These are phyloP conservation scores for Plemyria rubiginata DNA, from an alignment of 2,888 invertebrate genomes.

Conservation along the genomic window DNA sequence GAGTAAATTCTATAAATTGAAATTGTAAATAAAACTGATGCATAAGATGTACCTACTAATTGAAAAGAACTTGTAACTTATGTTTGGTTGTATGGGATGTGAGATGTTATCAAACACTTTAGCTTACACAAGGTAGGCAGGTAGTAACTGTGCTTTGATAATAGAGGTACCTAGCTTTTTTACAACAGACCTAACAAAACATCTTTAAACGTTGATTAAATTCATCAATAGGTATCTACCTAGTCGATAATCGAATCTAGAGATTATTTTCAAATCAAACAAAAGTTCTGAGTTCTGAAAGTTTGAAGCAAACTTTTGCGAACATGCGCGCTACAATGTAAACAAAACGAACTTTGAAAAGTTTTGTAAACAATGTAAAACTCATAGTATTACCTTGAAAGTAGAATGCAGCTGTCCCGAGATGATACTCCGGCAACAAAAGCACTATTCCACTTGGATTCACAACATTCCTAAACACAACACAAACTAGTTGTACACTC, in stretches of 20 bases:
- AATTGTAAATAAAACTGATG: conserved; percentile 24
- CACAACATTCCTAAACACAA: conserved; percentile 78
- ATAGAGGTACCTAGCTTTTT: no score
- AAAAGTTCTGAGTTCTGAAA: conserved; percentile 9
- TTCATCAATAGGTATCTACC: background rate
- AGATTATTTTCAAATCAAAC: conserved; percentile 1
- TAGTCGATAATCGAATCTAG: no score
- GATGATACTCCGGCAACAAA: conserved; percentile 61
- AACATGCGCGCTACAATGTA: conserved; percentile 79
- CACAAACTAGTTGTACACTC: conserved; percentile 51
- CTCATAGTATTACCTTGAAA: conserved; percentile 65
- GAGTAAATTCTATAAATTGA: conserved; percentile 2
- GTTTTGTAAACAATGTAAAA: conserved; percentile 54
- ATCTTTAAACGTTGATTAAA: background rate
- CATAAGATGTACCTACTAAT: background rate
- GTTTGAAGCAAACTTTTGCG: conserved; percentile 44
- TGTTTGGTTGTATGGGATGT: no score
- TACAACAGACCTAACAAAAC: no score
- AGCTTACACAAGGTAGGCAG: conserved; percentile 5
- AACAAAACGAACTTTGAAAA: conserved; percentile 75
- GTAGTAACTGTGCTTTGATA: background rate
- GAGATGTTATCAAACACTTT: conserved; percentile 29
- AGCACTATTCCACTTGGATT: conserved; percentile 75
- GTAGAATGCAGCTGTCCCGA: conserved; percentile 56
- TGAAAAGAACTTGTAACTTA: no score